A percentile compares a stretch with the other conserved stretches of the same genome.
phyloP scores from a whole-genome alignment of 2,888 invertebrate species.

The Mystacides longicornis region DNA sequence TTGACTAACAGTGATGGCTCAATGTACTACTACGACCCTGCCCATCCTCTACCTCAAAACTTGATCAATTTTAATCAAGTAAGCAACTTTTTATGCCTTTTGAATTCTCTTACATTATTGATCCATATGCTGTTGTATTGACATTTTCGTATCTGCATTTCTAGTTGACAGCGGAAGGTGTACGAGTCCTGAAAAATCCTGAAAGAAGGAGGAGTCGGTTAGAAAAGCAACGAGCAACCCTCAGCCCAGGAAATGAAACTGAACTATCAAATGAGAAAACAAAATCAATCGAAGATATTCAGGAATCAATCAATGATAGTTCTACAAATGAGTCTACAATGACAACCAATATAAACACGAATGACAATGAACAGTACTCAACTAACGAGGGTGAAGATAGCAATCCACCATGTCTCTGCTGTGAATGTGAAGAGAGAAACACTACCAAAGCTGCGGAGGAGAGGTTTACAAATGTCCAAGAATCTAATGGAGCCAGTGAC shows the following conservation, averaged over 20 bases:
- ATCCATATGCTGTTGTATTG: too few relatives aligned
- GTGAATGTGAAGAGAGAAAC: neutral
- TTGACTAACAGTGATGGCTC: constrained; percentile 69
- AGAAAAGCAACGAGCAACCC: constrained; percentile 37
- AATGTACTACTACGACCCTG: constrained; percentile 69
- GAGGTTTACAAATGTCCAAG: neutral
- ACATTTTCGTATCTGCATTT: too few relatives aligned
- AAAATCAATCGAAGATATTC: neutral
- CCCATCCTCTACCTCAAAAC: constrained; percentile 49
- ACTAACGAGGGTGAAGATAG: neutral
- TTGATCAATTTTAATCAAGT: constrained; percentile 16
- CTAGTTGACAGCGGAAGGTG: constrained; percentile 18
- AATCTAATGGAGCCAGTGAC: neutral
- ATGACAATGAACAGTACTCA: neutral
- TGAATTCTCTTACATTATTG: too few relatives aligned
- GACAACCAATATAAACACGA: neutral
- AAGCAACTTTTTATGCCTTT: neutral
- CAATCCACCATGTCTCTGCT: neutral
- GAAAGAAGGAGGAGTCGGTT: constrained; percentile 41
- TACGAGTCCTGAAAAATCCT: constrained; percentile 20
- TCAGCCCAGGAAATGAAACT: constrained; percentile 30
- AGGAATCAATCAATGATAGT: neutral
- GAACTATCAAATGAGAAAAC: constrained; percentile 27
- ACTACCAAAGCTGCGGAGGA: neutral
- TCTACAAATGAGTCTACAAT: neutral